A percentile compares a stretch with the other conserved stretches of the same genome.
These are phyloP conservation scores for Acyrthosiphon pisum DNA, from an alignment of 1,140 invertebrate genomes.

Conservation along the genomic window DNA sequence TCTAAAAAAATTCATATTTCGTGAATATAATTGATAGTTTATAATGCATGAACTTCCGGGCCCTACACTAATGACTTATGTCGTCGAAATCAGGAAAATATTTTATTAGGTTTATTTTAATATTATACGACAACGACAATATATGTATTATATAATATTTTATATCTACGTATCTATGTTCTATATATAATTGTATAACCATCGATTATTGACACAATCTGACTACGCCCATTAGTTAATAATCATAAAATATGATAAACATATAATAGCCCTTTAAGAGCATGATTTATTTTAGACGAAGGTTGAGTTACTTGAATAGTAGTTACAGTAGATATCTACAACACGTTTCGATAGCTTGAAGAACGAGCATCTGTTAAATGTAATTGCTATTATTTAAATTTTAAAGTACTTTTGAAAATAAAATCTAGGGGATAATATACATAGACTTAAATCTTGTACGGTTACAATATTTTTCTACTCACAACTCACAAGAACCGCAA, in stretches of 20 bases:
- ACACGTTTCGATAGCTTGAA: background rate
- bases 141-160: background rate
- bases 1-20: no score
- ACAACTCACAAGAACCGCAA: background rate
- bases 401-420: background rate
- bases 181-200: background rate
- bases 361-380: background rate
- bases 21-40: no score
- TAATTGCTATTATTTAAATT: background rate
- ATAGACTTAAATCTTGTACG: background rate
- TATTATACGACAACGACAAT: background rate
- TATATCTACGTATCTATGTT: background rate
- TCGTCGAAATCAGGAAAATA: background rate
- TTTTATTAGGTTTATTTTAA: background rate
- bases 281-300: background rate
- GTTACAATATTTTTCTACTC: background rate
- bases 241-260: background rate
- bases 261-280: background rate
- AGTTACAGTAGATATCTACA: background rate
- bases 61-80: background rate
- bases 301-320: background rate
- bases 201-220: background rate
- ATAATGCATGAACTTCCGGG: no score
- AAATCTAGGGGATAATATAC: background rate
- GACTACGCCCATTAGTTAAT: background rate